These are phyloP conservation scores for Chaunax sp. DNA, from an alignment of 2,797 vertebrate species.

Conservation along the genomic window DNA sequence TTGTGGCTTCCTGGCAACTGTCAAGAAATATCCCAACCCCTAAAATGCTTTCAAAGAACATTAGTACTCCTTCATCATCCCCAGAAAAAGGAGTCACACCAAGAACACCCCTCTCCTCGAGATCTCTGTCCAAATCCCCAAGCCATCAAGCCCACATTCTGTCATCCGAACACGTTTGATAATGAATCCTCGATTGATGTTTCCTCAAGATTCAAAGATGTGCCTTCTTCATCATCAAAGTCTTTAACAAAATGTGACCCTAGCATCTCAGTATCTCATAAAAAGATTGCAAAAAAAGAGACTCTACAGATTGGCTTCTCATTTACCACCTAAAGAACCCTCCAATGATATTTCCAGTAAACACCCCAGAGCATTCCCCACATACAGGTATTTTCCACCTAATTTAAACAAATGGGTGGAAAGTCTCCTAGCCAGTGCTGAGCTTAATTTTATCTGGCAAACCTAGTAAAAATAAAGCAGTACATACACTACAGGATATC, in stretches of 20 bases:
- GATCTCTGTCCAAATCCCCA: conserved; percentile 37
- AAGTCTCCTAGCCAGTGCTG: neutral
- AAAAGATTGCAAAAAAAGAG: conserved; percentile 25
- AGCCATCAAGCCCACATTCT: conserved; percentile 39
- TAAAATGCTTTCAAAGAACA: conserved; percentile 47
- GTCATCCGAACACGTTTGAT: conserved; percentile 16
- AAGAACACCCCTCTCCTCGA: conserved; percentile 39
- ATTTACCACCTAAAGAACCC: conserved; percentile 43
- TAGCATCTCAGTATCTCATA: neutral
- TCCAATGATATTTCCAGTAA: conserved; percentile 23
- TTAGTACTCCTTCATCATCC: conserved; percentile 39
- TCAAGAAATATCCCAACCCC: conserved; percentile 65
- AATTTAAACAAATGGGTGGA: conserved; percentile 1
- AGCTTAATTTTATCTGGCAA: neutral
- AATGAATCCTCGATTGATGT: conserved; percentile 24
- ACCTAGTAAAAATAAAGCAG: neutral
- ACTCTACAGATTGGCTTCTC: neutral
- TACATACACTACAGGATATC: neutral
- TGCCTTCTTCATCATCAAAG: conserved; percentile 41
- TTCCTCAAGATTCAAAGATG: conserved; percentile 40
- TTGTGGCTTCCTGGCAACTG: conserved; percentile 60
- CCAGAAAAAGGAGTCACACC: conserved; percentile 24
- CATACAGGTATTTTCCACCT: conserved; percentile 53
- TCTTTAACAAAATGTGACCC: conserved; percentile 25
- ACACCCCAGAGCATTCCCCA: conserved; percentile 20